Percentiles rank a stretch among this genome's conserved stretches.
Conservation (phyloP, 2,113 vertebrate species). For the Diglossa brunneiventris region DNA sequence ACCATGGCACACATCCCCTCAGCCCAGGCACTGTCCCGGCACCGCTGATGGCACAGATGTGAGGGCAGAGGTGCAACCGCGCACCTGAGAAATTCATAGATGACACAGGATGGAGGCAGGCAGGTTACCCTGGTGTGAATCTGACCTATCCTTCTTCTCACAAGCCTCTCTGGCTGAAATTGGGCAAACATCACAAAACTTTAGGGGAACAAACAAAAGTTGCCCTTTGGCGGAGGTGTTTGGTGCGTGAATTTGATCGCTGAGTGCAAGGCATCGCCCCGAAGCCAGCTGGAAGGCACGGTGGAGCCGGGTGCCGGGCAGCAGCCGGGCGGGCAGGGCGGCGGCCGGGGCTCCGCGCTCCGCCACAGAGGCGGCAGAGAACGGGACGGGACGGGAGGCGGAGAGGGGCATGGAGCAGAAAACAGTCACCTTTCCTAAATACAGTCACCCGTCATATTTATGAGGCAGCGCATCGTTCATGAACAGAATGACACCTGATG, state of each 20-base stretch:
- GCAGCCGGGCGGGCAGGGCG: background rate
- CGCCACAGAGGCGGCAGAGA: background rate
- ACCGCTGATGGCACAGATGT: background rate
- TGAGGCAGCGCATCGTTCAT: background rate
- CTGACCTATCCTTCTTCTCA: background rate
- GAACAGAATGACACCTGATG: background rate
- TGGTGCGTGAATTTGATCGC: background rate
- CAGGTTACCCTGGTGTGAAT: background rate
- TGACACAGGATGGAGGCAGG: background rate
- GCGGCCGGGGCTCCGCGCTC: background rate
- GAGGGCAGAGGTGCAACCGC: background rate
- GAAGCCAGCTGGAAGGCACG: background rate
- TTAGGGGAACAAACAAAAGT: background rate
- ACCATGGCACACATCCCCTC: background rate
- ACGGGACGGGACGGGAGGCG: background rate
- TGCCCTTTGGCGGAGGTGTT: background rate
- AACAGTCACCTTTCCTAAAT: background rate
- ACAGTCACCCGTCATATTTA: background rate
- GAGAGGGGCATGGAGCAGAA: background rate
- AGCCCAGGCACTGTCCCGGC: background rate
- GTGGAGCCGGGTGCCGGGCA: background rate
- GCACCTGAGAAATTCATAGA: background rate
- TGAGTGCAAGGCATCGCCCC: background rate
- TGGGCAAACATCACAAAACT: background rate
- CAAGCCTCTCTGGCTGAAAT: background rate